A percentile compares a stretch with the other conserved stretches of the same genome.
These are phyloP conservation scores for Tiphia femorata DNA, from an alignment of 2,888 invertebrate genomes.

Conservation along the genomic window DNA sequence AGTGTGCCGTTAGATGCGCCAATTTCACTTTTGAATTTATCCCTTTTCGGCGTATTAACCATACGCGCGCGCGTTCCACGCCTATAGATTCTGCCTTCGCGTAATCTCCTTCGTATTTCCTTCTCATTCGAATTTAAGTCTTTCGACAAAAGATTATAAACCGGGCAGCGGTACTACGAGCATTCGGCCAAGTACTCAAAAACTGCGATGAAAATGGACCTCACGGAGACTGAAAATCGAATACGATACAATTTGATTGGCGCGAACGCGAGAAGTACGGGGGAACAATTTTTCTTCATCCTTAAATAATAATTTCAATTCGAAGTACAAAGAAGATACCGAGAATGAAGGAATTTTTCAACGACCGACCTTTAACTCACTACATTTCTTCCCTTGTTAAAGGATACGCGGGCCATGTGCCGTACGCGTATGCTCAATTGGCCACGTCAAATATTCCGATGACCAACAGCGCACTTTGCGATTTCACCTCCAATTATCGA, in stretches of 20 bases:
- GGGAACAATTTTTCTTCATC: slow-evolving; percentile 4
- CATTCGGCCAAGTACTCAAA: too few species aligned
- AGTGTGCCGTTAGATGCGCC: too few species aligned
- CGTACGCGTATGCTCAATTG: slow-evolving; percentile 76
- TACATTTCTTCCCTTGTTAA: background rate
- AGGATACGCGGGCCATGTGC: slow-evolving; percentile 79
- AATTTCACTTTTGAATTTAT: too few species aligned
- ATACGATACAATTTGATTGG: slow-evolving; percentile 47
- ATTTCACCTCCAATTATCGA: slow-evolving; percentile 82
- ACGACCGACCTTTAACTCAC: background rate
- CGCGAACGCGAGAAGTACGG: slow-evolving; percentile 44
- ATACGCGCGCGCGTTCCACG: too few species aligned
- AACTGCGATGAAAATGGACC: slow-evolving; percentile 30
- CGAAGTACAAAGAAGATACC: background rate
- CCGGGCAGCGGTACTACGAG: too few species aligned
- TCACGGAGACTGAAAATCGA: slow-evolving; percentile 32
- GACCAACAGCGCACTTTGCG: slow-evolving; percentile 80
- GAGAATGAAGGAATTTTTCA: too few species aligned
- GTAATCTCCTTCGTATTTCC: too few species aligned
- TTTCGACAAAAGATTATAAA: too few species aligned
- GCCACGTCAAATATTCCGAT: slow-evolving; percentile 76
- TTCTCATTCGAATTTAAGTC: too few species aligned
- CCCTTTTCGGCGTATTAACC: too few species aligned
- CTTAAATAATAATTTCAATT: background rate
- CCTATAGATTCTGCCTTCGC: too few species aligned